Percentiles rank a stretch among this genome's conserved stretches.
phyloP scores from a whole-genome alignment of 2,113 vertebrate genomes.

The Cephalophus harveyi region DNA sequence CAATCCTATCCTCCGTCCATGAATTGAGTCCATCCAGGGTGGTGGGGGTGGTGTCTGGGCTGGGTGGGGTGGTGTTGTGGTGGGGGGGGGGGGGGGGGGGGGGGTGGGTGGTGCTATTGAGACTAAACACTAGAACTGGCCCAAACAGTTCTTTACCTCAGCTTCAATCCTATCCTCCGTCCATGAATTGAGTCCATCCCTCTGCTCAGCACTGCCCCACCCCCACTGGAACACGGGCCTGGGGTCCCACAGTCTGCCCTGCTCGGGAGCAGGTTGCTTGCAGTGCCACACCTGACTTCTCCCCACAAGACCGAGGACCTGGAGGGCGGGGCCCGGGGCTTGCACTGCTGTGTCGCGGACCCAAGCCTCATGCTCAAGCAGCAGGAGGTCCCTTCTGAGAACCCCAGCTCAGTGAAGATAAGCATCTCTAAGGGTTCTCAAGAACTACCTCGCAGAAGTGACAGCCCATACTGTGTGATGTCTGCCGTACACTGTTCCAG shows the following conservation, averaged over 20 bases:
- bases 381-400: slow-evolving; percentile 57
- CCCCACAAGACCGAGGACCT: not conserved
- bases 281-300: not conserved
- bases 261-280: not conserved
- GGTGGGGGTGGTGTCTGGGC: no score
- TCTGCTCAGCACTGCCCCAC: not conserved
- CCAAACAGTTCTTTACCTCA: not conserved
- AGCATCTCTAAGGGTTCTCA: slow-evolving; percentile 58
- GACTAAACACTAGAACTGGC: not conserved
- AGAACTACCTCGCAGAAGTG: not conserved
- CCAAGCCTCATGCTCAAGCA: not conserved
- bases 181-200: not conserved
- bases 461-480: not conserved
- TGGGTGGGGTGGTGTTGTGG: no score
- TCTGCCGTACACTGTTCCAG: not conserved
- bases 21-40: not conserved
- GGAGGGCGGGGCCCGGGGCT: slow-evolving; percentile 26
- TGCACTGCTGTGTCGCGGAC: not conserved
- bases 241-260: not conserved
- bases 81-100: no score
- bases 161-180: not conserved
- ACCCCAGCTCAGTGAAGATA: slow-evolving; percentile 47
- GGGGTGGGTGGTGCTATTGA: not conserved
- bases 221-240: not conserved
- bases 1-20: not conserved